Percentiles rank a stretch among this genome's conserved stretches.
Evolutionary conservation across 2,113 vertebrate genomes (phyloP).

Genomic region (Otis tarda): DNA sequence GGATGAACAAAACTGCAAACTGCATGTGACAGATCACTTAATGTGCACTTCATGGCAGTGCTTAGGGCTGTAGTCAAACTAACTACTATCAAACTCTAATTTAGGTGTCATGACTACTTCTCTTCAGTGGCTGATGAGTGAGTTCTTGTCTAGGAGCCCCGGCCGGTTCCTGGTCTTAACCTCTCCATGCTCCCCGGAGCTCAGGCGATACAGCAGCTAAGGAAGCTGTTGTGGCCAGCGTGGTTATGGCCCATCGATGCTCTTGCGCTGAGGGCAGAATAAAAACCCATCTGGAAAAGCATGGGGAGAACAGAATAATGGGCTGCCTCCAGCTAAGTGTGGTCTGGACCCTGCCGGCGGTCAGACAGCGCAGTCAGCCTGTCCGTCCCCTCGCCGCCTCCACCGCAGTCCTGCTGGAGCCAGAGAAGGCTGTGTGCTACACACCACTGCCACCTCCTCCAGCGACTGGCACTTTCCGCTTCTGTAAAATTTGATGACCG

Average conservation of each 20-base stretch:
- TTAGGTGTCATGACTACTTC: not conserved
- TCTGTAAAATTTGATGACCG: constrained; percentile 26
- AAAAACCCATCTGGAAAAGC: not conserved
- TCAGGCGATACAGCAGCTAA: rapidly evolving
- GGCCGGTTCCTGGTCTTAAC: not conserved
- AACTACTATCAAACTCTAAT: not conserved
- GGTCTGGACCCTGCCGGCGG: not conserved
- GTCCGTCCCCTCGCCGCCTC: not conserved
- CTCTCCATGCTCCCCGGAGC: not conserved
- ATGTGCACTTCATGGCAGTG: not conserved
- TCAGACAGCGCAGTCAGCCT: rapidly evolving
- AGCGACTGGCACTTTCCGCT: not conserved
- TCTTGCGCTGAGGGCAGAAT: not conserved
- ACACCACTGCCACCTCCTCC: not conserved
- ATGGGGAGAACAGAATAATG: rapidly evolving
- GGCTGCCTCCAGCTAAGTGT: not conserved
- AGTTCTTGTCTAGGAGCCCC: not conserved
- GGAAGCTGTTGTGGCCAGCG: not conserved
- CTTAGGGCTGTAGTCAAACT: constrained; percentile 16
- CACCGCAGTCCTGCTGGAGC: not conserved
- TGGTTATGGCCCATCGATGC: rapidly evolving
- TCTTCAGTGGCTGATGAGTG: not conserved
- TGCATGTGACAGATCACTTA: constrained; percentile 13
- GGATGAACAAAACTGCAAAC: not conserved
- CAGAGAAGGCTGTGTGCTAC: not conserved